These are phyloP conservation scores for Aricia artaxerxes DNA, from an alignment of 2,888 invertebrate species.

Conservation along the genomic window DNA sequence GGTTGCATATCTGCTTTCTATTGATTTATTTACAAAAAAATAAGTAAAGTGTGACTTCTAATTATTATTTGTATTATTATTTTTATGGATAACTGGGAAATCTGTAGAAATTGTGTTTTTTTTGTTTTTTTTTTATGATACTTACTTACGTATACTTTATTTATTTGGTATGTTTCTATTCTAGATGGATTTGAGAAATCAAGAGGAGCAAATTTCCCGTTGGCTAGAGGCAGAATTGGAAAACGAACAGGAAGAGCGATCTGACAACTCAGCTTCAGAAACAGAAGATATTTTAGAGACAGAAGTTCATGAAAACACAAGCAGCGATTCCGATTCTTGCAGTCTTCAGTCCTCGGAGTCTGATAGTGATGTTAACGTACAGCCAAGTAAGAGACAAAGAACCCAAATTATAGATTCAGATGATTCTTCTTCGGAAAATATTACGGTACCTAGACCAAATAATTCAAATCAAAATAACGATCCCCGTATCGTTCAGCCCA, in stretches of 20 bases:
- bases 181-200: conserved; percentile 23
- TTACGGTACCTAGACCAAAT: no score
- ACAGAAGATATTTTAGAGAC: background rate
- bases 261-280: background rate
- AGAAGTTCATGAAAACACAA: background rate
- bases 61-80: no score
- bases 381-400: conserved; percentile 22
- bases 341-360: background rate
- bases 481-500: background rate
- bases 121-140: background rate
- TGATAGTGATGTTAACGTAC: background rate
- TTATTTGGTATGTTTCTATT: background rate
- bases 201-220: conserved; percentile 9
- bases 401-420: conserved; percentile 22
- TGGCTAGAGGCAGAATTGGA: background rate
- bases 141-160: background rate
- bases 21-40: background rate
- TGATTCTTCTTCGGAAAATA: conserved; percentile 14
- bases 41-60: background rate
- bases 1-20: no score
- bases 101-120: background rate
- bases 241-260: background rate
- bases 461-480: background rate
- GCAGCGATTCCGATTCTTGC: background rate
- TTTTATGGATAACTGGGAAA: background rate